Percentiles rank a stretch among this genome's conserved stretches.
Evolutionary conservation across 2,888 invertebrate species (phyloP).

Genomic region (Coleophora deauratella): DNA sequence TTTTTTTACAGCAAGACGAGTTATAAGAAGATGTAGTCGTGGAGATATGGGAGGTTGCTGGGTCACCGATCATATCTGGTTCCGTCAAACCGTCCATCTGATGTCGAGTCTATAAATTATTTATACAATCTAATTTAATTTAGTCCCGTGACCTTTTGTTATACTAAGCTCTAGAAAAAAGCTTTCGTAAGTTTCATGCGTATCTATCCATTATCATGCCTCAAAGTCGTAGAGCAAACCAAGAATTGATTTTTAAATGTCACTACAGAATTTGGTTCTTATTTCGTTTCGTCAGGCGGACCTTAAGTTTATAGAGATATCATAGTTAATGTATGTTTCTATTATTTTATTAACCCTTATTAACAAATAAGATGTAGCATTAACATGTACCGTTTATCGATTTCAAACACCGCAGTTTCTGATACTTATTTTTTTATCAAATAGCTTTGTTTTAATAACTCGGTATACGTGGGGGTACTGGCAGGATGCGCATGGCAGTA

Average conservation of each 20-base stretch:
- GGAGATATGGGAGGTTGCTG: conserved; percentile 58
- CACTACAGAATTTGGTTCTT: conserved; percentile 1
- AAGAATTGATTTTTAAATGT: neutral
- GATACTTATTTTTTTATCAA: too few species aligned
- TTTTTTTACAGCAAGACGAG: conserved; percentile 70
- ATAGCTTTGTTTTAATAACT: too few species aligned
- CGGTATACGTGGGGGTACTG: too few species aligned
- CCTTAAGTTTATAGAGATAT: too few species aligned
- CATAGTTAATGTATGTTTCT: neutral
- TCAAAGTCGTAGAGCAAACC: too few species aligned
- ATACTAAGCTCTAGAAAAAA: conserved; percentile 43
- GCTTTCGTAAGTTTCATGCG: conserved; percentile 47
- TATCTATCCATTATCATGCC: conserved; percentile 6
- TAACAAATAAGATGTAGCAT: neutral
- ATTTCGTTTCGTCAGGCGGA: neutral
- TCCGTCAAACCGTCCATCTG: conserved; percentile 66
- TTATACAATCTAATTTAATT: conserved; percentile 71
- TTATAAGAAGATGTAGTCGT: conserved; percentile 66
- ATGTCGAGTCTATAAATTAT: conserved; percentile 66
- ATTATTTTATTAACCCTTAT: neutral
- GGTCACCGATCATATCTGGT: conserved; percentile 68
- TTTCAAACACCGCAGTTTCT: too few species aligned
- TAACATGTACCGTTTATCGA: too few species aligned
- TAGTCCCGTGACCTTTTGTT: conserved; percentile 64
- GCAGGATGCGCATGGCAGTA: too few species aligned